phyloP scores from a whole-genome alignment of 2,797 vertebrate genomes.

The Enteromius afrohamiltoni region DNA sequence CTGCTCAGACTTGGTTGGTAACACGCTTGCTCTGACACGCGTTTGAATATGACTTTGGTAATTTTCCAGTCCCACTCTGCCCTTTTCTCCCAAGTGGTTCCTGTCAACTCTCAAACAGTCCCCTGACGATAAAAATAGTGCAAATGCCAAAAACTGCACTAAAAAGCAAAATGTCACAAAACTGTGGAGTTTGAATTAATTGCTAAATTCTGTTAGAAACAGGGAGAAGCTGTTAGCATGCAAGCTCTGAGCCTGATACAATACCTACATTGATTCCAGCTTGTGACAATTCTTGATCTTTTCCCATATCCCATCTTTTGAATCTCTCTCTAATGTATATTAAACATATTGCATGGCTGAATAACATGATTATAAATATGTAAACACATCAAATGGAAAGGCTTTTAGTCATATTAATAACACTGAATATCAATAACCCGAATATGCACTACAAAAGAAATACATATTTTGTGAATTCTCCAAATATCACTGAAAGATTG shows the following conservation, averaged over 20 bases:
- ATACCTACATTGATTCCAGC: not conserved
- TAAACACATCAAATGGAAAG: not conserved
- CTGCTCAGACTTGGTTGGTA: not conserved
- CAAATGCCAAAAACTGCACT: conserved; percentile 2
- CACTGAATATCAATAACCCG: too few relatives aligned
- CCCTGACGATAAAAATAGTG: not conserved
- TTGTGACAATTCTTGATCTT: not conserved
- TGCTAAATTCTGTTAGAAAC: not conserved
- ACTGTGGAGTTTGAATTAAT: not conserved
- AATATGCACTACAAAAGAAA: not conserved
- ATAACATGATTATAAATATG: not conserved
- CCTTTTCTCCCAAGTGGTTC: conserved; percentile 22
- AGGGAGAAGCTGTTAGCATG: not conserved
- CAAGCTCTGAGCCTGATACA: not conserved
- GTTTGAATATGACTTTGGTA: not conserved
- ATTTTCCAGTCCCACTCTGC: conserved; percentile 10
- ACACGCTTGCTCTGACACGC: not conserved
- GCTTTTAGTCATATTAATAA: not conserved
- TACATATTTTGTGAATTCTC: not conserved
- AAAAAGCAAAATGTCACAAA: conserved; percentile 17
- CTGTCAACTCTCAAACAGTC: conserved; percentile 13
- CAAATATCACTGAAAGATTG: not conserved
- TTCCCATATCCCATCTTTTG: not conserved
- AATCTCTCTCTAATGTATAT: not conserved
- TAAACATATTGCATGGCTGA: not conserved